A percentile compares a stretch with the other conserved stretches of the same genome.
phyloP scores from a whole-genome alignment of 2,797 vertebrate species.

The Leuciscus waleckii region DNA sequence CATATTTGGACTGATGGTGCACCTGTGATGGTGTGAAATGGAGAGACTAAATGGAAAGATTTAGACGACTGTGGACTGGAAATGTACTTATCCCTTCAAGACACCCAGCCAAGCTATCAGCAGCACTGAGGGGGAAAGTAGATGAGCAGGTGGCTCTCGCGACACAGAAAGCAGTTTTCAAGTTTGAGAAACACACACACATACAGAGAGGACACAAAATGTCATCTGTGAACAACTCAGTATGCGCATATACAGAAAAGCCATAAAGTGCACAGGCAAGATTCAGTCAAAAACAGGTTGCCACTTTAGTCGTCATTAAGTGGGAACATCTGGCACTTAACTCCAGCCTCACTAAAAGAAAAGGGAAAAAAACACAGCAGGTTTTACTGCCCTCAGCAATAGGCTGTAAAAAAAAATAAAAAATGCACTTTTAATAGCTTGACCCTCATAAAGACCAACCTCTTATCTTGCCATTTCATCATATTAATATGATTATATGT shows the following conservation, averaged over 20 bases:
- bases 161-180: slow-evolving; percentile 15
- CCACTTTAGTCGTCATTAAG: slow-evolving; percentile 18
- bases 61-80: slow-evolving; percentile 16
- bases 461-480: slow-evolving; percentile 31
- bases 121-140: slow-evolving; percentile 10
- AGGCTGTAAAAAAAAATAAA: slow-evolving; percentile 15
- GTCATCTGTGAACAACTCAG: not conserved
- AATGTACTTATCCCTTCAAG: slow-evolving; percentile 45
- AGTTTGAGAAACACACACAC: not conserved
- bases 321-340: slow-evolving; percentile 35
- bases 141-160: slow-evolving; percentile 34
- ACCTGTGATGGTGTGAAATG: slow-evolving; percentile 35
- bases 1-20: slow-evolving; percentile 11
- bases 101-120: slow-evolving; percentile 28
- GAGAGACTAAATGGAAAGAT: slow-evolving; percentile 37
- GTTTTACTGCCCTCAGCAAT: slow-evolving; percentile 40
- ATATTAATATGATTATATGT: slow-evolving; percentile 33
- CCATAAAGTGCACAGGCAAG: slow-evolving; percentile 10
- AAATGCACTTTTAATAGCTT: slow-evolving; percentile 6
- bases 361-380: not conserved
- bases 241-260: not conserved
- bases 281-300: slow-evolving; percentile 31
- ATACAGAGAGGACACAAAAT: not conserved
- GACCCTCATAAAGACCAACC: slow-evolving; percentile 18
- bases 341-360: not conserved